Evolutionary conservation across 2,113 vertebrate genomes (phyloP).

Genomic region (Callithrix jacchus): DNA sequence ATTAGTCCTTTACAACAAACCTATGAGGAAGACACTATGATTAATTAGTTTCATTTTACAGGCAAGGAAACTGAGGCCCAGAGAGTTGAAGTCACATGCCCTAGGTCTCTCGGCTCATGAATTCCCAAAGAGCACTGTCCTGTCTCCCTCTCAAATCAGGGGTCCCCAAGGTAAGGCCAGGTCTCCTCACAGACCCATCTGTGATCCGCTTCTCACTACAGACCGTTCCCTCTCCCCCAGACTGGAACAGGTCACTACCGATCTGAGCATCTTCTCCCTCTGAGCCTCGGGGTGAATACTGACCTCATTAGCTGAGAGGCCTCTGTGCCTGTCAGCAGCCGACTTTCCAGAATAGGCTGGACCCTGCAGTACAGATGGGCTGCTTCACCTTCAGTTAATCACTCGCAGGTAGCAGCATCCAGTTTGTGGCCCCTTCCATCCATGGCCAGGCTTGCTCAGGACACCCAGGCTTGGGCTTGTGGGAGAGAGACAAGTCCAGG

Average conservation of each 20-base stretch:
- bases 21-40: not conserved
- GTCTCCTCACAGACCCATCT: not conserved
- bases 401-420: not conserved
- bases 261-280: not conserved
- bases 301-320: constrained; percentile 51
- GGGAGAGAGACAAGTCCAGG: not conserved
- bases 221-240: not conserved
- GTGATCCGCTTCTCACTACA: not conserved
- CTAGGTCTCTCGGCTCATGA: not conserved
- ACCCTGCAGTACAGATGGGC: constrained; percentile 5
- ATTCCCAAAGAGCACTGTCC: not conserved
- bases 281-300: not conserved
- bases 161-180: not conserved
- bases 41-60: not conserved
- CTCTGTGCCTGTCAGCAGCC: not conserved
- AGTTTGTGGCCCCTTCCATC: not conserved
- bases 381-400: constrained; percentile 42
- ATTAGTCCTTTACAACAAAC: not conserved
- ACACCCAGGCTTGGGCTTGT: not conserved
- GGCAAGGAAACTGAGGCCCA: not conserved
- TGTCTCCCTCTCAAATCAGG: not conserved
- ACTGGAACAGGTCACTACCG: not conserved
- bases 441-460: not conserved
- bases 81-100: not conserved
- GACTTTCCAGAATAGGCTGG: not conserved